phyloP scores from a whole-genome alignment of 35 echinoderm and acorn worm species.

The Apostichopus japonicus region DNA sequence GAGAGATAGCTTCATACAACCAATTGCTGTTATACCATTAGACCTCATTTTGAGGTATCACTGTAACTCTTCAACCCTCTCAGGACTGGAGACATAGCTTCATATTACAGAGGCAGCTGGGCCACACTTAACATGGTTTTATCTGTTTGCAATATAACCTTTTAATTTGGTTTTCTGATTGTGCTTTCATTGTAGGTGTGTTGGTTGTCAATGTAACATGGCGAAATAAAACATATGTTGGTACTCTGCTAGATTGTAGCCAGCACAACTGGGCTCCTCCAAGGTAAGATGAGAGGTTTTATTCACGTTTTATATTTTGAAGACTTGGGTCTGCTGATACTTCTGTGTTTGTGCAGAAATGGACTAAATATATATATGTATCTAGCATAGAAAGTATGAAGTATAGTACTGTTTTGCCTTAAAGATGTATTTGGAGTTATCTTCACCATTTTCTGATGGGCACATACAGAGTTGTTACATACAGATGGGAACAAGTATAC shows the following conservation, averaged over 20 bases:
- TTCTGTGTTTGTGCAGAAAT: no score
- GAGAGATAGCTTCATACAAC: background rate
- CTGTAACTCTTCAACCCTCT: background rate
- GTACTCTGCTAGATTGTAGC: constrained; percentile 93
- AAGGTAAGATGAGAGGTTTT: constrained; percentile 54
- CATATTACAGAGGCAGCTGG: background rate
- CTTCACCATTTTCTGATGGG: no score
- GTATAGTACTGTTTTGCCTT: no score
- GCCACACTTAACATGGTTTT: background rate
- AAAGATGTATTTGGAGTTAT: no score
- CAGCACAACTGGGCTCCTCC: constrained; percentile 98
- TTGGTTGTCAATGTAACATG: constrained; percentile 98
- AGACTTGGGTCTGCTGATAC: no score
- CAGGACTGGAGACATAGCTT: background rate
- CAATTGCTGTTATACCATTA: no score
- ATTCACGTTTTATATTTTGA: no score
- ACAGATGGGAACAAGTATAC: no score
- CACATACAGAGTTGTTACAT: no score
- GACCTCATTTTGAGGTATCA: background rate
- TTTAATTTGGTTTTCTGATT: background rate
- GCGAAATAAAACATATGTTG: constrained; percentile 99
- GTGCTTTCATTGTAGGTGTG: constrained; percentile 69
- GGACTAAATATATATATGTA: no score
- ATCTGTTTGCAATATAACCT: background rate
- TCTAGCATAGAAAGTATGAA: no score